phyloP scores from a whole-genome alignment of 2,797 vertebrate species.

The Clarias laeviceps region DNA sequence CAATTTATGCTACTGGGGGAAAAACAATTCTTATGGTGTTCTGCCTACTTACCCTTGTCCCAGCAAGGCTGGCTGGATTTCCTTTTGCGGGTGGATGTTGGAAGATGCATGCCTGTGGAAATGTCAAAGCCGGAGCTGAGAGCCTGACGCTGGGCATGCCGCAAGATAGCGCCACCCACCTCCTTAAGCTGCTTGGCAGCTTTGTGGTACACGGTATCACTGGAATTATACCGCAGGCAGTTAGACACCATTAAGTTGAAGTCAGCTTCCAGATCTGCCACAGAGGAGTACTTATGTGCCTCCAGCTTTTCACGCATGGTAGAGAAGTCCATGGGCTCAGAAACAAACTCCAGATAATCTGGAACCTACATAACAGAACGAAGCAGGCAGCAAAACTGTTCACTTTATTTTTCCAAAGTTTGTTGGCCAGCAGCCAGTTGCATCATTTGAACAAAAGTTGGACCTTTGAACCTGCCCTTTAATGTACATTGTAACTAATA shows the following conservation, averaged over 20 bases:
- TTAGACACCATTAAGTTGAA: conserved; percentile 98
- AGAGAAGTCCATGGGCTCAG: conserved; percentile 98
- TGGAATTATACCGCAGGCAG: conserved; percentile 98
- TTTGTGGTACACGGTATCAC: conserved; percentile 97
- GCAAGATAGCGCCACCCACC: conserved; percentile 89
- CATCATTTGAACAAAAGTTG: conserved; percentile 7
- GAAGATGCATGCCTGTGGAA: conserved; percentile 88
- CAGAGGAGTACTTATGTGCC: conserved; percentile 88
- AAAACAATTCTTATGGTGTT: too few relatives aligned
- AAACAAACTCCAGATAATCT: conserved; percentile 98
- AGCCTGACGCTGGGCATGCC: conserved; percentile 90
- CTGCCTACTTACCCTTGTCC: conserved; percentile 88
- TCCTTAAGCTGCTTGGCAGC: conserved; percentile 89
- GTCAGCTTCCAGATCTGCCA: conserved; percentile 92
- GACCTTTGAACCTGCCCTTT: background rate
- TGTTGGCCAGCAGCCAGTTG: background rate
- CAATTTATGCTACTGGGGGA: too few relatives aligned
- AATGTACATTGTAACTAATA: background rate
- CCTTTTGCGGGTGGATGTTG: conserved; percentile 82
- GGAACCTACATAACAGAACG: conserved; percentile 81
- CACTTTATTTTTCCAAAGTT: background rate
- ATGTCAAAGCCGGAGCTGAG: conserved; percentile 90
- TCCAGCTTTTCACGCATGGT: conserved; percentile 95
- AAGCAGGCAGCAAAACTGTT: background rate
- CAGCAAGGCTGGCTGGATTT: conserved; percentile 88